Percentiles rank a stretch among this genome's conserved stretches.
These are phyloP conservation scores for Drosophila asahinai DNA, from an alignment of 1,140 invertebrate species.

Conservation along the genomic window DNA sequence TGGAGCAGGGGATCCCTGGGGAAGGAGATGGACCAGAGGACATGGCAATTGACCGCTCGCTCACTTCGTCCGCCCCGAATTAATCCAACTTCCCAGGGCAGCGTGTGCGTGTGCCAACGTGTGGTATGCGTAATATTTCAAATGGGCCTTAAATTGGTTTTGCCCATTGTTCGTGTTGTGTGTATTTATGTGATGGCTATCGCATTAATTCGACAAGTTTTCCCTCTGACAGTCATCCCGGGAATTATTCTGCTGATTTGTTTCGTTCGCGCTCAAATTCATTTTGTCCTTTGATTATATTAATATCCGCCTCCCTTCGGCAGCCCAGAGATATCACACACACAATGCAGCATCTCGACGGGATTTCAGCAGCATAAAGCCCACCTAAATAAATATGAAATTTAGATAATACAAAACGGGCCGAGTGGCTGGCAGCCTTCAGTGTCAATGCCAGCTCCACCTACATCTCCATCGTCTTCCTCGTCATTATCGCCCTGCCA, in stretches of 20 bases:
- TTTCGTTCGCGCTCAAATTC: conserved; percentile 30
- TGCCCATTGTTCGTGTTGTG: conserved; percentile 21
- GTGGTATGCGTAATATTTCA: conserved; percentile 66
- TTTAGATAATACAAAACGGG: conserved; percentile 41
- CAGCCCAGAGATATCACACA: background rate
- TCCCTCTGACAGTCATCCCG: conserved; percentile 28
- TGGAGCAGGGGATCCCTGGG: background rate
- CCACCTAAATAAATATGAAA: conserved; percentile 44
- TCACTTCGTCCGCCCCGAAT: conserved; percentile 7
- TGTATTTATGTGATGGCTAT: conserved; percentile 56
- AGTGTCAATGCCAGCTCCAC: conserved; percentile 9
- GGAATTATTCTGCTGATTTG: conserved; percentile 31
- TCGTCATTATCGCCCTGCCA: conserved; percentile 17
- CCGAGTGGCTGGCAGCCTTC: conserved; percentile 24
- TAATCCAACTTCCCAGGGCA: conserved; percentile 16
- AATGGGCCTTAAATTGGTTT: conserved; percentile 52
- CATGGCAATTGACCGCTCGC: conserved; percentile 50
- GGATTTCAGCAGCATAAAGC: conserved; percentile 12
- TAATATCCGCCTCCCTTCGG: conserved; percentile 15
- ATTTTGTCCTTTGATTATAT: conserved; percentile 27
- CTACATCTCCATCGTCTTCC: conserved; percentile 13
- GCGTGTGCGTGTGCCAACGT: conserved; percentile 23
- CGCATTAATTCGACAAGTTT: conserved; percentile 50
- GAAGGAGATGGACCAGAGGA: background rate
- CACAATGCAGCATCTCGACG: conserved; percentile 11